A percentile compares a stretch with the other conserved stretches of the same genome.
These are phyloP conservation scores for Cherax quadricarinatus DNA, from an alignment of 1,140 invertebrate species.

Conservation along the genomic window DNA sequence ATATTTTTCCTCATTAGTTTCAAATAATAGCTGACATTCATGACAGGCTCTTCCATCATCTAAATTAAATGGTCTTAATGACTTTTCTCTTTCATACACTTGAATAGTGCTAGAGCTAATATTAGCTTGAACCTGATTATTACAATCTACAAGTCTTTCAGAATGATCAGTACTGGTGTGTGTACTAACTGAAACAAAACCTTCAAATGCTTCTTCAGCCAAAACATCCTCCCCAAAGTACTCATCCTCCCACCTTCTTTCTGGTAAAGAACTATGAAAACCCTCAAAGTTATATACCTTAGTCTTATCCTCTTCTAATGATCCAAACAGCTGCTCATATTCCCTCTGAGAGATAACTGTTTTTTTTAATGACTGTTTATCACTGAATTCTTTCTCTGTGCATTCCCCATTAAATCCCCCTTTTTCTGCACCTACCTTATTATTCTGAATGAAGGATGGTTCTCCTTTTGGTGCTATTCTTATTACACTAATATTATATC, in stretches of 20 bases:
- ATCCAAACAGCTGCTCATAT: constrained; percentile 51
- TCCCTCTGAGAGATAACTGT: constrained; percentile 38
- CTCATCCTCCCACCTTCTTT: constrained; percentile 21
- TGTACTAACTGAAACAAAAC: constrained; percentile 26
- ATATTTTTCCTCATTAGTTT: constrained; percentile 13
- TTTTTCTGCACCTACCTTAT: too few relatives aligned
- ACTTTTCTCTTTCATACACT: neutral
- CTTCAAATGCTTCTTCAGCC: constrained; percentile 50
- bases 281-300: constrained; percentile 42
- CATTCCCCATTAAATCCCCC: neutral
- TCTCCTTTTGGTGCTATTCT: neutral
- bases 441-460: neutral
- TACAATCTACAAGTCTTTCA: neutral
- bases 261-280: constrained; percentile 32
- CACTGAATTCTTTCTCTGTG: neutral
- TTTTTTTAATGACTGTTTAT: neutral
- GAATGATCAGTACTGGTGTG: neutral
- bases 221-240: constrained; percentile 9
- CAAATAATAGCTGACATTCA: constrained; percentile 47
- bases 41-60: constrained; percentile 39
- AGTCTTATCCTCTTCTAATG: constrained; percentile 38
- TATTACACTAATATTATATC: neutral
- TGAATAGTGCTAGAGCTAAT: neutral
- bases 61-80: too few relatives aligned
- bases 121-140: neutral